Conservation (phyloP, 2,888 invertebrate species). For the Catotricha subobsoleta region DNA sequence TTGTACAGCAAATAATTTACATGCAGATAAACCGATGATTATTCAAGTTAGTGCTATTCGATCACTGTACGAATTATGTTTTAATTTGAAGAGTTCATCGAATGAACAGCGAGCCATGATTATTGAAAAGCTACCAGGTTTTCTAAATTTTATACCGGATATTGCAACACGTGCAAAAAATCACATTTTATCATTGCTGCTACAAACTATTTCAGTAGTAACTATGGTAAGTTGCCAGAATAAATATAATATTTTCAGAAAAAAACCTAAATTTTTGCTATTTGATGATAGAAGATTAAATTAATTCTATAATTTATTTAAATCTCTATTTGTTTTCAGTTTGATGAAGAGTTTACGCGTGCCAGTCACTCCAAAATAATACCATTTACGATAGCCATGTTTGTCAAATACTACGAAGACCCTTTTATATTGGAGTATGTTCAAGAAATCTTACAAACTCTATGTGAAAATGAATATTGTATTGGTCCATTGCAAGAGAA, state of each 20-base stretch:
- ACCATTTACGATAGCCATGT: slow-evolving; percentile 46
- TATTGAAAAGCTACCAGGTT: slow-evolving; percentile 33
- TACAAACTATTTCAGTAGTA: slow-evolving; percentile 35
- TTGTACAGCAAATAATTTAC: slow-evolving; percentile 22
- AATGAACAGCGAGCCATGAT: slow-evolving; percentile 27
- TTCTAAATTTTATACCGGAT: slow-evolving; percentile 31
- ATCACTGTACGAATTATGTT: slow-evolving; percentile 26
- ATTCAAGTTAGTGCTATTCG: slow-evolving; percentile 25
- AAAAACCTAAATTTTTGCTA: too few relatives aligned
- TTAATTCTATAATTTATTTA: neutral
- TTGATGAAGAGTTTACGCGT: slow-evolving; percentile 44
- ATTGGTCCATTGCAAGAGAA: slow-evolving; percentile 40
- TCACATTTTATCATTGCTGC: slow-evolving; percentile 32
- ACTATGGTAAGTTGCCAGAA: slow-evolving; percentile 33
- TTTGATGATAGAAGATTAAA: too few relatives aligned
- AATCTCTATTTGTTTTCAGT: slow-evolving; percentile 22
- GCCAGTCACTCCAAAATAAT: slow-evolving; percentile 41
- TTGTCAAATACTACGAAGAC: slow-evolving; percentile 46
- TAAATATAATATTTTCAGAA: too few relatives aligned
- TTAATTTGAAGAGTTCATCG: slow-evolving; percentile 31
- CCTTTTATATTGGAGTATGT: slow-evolving; percentile 41
- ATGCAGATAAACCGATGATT: slow-evolving; percentile 23
- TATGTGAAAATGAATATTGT: slow-evolving; percentile 41
- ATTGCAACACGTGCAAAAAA: slow-evolving; percentile 33
- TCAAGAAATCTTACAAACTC: slow-evolving; percentile 43